Percentiles rank a stretch among this genome's conserved stretches.
Conservation (phyloP, 2,797 vertebrate species). For the Tapera naevia region DNA sequence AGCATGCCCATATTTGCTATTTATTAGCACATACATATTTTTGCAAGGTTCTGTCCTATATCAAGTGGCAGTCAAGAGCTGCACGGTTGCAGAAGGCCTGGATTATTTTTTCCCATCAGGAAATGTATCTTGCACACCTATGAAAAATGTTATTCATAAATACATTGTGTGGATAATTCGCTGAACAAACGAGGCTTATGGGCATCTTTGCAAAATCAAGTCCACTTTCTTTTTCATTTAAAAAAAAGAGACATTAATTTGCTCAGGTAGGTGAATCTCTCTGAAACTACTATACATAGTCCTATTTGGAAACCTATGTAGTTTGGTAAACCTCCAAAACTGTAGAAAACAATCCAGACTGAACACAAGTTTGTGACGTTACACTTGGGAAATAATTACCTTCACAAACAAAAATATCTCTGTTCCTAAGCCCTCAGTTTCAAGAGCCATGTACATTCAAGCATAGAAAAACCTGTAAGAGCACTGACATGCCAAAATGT, state of each 20-base stretch:
- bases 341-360: background rate
- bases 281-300: background rate
- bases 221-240: background rate
- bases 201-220: background rate
- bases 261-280: background rate
- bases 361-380: background rate
- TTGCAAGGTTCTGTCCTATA: background rate
- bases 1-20: background rate
- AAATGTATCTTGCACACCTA: background rate
- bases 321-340: background rate
- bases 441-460: background rate
- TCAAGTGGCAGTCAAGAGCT: background rate
- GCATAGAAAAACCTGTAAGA: constrained; percentile 1
- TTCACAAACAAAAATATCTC: background rate
- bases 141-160: background rate
- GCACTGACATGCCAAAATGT: background rate
- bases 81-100: background rate
- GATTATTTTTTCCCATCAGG: background rate
- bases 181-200: background rate
- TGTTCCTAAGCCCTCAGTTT: background rate
- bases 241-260: background rate
- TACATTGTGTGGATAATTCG: background rate
- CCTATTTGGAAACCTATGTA: background rate
- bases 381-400: background rate
- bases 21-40: background rate